phyloP scores from a whole-genome alignment of 1,140 invertebrate genomes.

The Drosophila sechellia region DNA sequence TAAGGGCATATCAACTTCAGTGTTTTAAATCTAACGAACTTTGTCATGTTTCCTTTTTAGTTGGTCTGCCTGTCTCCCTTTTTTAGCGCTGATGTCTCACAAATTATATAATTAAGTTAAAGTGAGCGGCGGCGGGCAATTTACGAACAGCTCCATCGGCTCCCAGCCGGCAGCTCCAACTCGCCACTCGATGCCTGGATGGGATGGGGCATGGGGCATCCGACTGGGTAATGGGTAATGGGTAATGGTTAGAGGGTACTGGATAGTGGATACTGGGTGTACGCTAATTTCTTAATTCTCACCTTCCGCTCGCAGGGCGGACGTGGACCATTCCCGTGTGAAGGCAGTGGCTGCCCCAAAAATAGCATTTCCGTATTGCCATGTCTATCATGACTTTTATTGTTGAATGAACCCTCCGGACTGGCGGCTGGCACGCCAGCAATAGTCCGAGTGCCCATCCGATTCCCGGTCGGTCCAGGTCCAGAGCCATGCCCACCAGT shows the following conservation, averaged over 20 bases:
- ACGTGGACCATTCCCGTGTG: constrained; percentile 63
- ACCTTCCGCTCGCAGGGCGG: constrained; percentile 78
- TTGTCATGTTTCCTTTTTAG: constrained; percentile 23
- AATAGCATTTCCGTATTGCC: constrained; percentile 80
- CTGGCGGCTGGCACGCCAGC: constrained; percentile 10
- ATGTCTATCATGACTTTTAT: constrained; percentile 80
- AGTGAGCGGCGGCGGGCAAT: constrained; percentile 69
- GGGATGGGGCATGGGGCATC: not conserved
- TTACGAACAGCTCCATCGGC: constrained; percentile 46
- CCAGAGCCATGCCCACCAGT: constrained; percentile 31
- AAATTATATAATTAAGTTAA: constrained; percentile 83
- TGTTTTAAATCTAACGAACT: not conserved
- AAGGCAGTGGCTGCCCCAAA: constrained; percentile 52
- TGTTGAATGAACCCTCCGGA: constrained; percentile 55
- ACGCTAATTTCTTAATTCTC: constrained; percentile 84
- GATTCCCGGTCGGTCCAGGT: constrained; percentile 40
- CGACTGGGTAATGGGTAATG: constrained; percentile 18
- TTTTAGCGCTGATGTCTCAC: constrained; percentile 41
- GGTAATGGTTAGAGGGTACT: constrained; percentile 3
- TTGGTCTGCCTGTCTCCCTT: constrained; percentile 20
- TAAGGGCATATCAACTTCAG: constrained; percentile 16
- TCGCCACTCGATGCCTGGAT: not conserved
- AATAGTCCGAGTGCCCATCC: constrained; percentile 28
- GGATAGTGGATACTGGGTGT: constrained; percentile 27
- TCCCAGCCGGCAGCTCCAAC: constrained; percentile 47